Percentiles rank a stretch among this genome's conserved stretches.
Evolutionary conservation across 2,888 invertebrate species (phyloP).

Genomic region (Geotrupes spiniger): DNA sequence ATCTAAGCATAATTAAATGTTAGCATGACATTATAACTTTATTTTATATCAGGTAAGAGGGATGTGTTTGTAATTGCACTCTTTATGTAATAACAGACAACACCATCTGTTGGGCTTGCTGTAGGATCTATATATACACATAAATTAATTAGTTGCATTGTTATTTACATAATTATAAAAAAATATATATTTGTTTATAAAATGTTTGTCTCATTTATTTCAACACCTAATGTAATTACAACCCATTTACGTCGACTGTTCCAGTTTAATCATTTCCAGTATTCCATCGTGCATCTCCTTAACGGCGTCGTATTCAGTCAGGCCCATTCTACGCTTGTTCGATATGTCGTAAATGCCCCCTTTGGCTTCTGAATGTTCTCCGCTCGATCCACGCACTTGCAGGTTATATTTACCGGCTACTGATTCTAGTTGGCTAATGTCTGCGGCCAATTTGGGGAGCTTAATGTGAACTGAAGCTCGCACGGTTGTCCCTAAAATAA

Average conservation of each 20-base stretch:
- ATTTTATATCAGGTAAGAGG: conserved; percentile 5
- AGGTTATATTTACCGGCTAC: conserved; percentile 60
- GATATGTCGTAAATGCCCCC: conserved; percentile 64
- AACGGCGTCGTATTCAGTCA: conserved; percentile 63
- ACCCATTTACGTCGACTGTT: conserved; percentile 33
- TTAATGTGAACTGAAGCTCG: conserved; percentile 69
- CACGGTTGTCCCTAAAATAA: conserved; percentile 60
- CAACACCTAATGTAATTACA: background rate
- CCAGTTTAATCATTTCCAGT: conserved; percentile 58
- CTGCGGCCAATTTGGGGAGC: conserved; percentile 58
- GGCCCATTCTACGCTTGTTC: conserved; percentile 63
- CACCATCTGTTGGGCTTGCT: background rate
- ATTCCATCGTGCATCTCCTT: conserved; percentile 65
- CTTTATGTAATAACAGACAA: conserved; percentile 1
- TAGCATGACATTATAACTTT: conserved; percentile 4
- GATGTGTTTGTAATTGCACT: background rate
- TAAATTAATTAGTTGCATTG: conserved; percentile 5
- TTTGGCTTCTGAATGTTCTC: conserved; percentile 61
- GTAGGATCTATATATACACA: background rate
- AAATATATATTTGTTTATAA: conserved; percentile 13
- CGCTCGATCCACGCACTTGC: conserved; percentile 58
- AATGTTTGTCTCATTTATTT: conserved; percentile 1
- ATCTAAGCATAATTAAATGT: background rate
- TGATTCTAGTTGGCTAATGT: conserved; percentile 55
- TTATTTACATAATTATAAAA: conserved; percentile 9